Conservation (phyloP, 2,113 vertebrate species). For the Podilymbus podiceps region DNA sequence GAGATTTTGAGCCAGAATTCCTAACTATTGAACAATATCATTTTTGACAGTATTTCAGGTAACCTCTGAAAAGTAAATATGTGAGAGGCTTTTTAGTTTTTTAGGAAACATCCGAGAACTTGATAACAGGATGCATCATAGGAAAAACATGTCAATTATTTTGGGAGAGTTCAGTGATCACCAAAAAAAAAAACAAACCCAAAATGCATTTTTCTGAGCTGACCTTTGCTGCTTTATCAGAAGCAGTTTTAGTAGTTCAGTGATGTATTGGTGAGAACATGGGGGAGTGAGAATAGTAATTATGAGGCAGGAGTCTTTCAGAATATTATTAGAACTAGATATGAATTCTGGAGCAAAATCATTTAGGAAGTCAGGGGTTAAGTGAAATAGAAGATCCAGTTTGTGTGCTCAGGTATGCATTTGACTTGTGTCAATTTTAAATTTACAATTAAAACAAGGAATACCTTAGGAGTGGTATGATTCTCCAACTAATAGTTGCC, state of each 20-base stretch:
- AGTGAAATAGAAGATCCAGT: neutral
- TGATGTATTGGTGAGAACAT: neutral
- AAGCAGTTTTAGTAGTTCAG: neutral
- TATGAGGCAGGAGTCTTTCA: neutral
- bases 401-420: neutral
- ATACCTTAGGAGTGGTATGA: neutral
- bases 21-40: neutral
- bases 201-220: neutral
- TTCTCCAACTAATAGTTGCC: neutral
- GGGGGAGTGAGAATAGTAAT: neutral
- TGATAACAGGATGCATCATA: neutral
- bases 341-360: neutral
- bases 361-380: neutral
- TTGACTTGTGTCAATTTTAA: neutral
- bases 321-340: neutral
- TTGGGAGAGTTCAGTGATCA: neutral
- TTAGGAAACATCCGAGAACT: neutral
- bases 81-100: neutral
- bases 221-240: neutral
- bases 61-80: neutral
- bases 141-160: neutral
- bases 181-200: rapidly evolving
- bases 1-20: neutral
- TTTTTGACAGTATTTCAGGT: neutral
- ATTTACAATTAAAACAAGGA: neutral